Conservation (phyloP, 2,113 vertebrate genomes). For the Hystrix brachyura region DNA sequence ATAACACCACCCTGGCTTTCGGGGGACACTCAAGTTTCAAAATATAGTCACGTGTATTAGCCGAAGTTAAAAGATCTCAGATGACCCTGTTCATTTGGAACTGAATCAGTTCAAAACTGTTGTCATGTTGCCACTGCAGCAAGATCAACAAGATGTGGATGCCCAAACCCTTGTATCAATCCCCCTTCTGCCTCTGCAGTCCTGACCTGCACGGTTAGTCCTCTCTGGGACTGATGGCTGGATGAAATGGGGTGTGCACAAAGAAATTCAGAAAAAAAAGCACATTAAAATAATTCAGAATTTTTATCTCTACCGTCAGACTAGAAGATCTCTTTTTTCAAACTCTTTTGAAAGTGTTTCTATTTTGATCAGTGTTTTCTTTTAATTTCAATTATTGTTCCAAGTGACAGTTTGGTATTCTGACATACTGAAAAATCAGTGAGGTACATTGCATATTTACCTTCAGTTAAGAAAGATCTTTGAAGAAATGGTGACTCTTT, state of each 20-base stretch:
- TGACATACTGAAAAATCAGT: background rate
- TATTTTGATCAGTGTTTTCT: background rate
- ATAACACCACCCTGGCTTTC: background rate
- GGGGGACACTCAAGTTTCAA: background rate
- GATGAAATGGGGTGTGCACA: background rate
- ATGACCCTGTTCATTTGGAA: background rate
- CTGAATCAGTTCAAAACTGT: background rate
- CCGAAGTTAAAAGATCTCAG: background rate
- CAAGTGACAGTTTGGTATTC: slow-evolving; percentile 21
- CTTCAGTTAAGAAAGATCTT: slow-evolving; percentile 4
- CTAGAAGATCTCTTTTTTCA: background rate
- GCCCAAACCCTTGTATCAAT: background rate
- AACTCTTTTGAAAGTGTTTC: slow-evolving; percentile 26
- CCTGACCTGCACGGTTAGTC: background rate
- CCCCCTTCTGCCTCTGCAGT: background rate
- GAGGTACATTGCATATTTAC: background rate
- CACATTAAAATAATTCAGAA: background rate
- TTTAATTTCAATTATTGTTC: slow-evolving; percentile 46
- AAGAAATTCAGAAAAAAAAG: background rate
- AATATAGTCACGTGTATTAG: background rate
- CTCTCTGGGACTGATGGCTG: background rate
- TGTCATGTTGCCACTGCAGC: background rate
- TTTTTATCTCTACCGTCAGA: background rate
- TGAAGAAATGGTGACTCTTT: background rate
- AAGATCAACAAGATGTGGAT: background rate